A percentile compares a stretch with the other conserved stretches of the same genome.
These are phyloP conservation scores for Characodon lateralis DNA, from an alignment of 2,797 vertebrate species.

Conservation along the genomic window DNA sequence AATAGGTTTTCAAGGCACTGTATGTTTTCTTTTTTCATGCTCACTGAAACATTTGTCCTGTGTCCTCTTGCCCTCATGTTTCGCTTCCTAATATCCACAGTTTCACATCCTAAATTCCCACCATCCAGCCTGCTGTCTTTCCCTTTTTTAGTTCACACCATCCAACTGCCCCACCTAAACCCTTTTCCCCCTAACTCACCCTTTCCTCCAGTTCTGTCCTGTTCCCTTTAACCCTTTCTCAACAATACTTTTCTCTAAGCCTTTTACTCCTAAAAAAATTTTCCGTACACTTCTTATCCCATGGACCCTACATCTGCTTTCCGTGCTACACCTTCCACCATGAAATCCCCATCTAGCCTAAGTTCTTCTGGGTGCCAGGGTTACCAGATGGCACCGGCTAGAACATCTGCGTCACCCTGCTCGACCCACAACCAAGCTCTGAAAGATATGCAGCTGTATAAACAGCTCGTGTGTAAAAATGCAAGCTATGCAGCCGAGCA, in stretches of 20 bases:
- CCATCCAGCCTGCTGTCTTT: conserved; percentile 24
- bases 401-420: conserved; percentile 66
- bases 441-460: conserved; percentile 76
- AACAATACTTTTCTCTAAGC: conserved; percentile 6
- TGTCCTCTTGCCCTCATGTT: conserved; percentile 58
- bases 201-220: conserved; percentile 29
- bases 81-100: conserved; percentile 56
- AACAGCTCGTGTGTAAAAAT: conserved; percentile 76
- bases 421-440: conserved; percentile 47
- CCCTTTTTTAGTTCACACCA: conserved; percentile 36
- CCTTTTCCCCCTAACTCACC: conserved; percentile 30
- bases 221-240: conserved; percentile 18
- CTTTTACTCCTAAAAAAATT: conserved; percentile 13
- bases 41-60: conserved; percentile 30
- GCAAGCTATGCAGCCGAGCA: conserved; percentile 65
- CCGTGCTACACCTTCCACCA: conserved; percentile 39
- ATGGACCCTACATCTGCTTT: conserved; percentile 49
- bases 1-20: not conserved
- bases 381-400: conserved; percentile 74
- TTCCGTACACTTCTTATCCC: conserved; percentile 25
- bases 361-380: conserved; percentile 59
- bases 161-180: conserved; percentile 19
- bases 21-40: conserved; percentile 7
- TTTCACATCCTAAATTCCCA: conserved; percentile 64
- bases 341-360: conserved; percentile 57